Conservation (phyloP, 1,140 invertebrate species). For the Pemphigus obesinymphae region DNA sequence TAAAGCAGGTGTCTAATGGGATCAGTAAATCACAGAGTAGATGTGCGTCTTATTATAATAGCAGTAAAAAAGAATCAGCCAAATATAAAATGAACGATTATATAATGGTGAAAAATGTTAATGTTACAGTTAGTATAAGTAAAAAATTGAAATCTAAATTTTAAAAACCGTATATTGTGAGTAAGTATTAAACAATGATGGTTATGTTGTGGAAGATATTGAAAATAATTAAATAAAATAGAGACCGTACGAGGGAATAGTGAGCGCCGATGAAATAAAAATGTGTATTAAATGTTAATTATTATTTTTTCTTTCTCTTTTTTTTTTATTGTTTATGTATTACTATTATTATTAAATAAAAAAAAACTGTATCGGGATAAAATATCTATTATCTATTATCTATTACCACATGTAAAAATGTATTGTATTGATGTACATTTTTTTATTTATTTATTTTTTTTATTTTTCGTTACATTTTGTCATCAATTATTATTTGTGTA, state of each 20-base stretch:
- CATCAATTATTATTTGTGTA: too few species aligned
- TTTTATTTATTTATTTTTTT: too few species aligned
- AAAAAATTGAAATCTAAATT: constrained; percentile 22
- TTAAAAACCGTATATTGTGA: constrained; percentile 14
- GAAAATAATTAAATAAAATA: neutral
- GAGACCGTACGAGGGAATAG: neutral
- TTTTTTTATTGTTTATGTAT: too few species aligned
- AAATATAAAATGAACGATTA: neutral
- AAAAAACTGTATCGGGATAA: too few species aligned
- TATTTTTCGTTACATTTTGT: too few species aligned
- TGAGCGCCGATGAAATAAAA: neutral
- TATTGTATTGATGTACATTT: too few species aligned
- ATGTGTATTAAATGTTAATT: neutral
- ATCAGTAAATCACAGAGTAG: neutral
- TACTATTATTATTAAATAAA: too few species aligned
- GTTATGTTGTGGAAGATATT: neutral
- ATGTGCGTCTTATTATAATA: neutral
- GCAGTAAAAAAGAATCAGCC: neutral
- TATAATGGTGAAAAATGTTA: constrained; percentile 14
- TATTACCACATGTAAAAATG: too few species aligned
- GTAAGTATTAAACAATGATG: constrained; percentile 31
- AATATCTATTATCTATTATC: too few species aligned
- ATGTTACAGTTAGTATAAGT: neutral
- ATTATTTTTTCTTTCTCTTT: too few species aligned
- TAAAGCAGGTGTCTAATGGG: neutral